phyloP scores from a whole-genome alignment of 2,113 vertebrate genomes.

The Carlito syrichta region DNA sequence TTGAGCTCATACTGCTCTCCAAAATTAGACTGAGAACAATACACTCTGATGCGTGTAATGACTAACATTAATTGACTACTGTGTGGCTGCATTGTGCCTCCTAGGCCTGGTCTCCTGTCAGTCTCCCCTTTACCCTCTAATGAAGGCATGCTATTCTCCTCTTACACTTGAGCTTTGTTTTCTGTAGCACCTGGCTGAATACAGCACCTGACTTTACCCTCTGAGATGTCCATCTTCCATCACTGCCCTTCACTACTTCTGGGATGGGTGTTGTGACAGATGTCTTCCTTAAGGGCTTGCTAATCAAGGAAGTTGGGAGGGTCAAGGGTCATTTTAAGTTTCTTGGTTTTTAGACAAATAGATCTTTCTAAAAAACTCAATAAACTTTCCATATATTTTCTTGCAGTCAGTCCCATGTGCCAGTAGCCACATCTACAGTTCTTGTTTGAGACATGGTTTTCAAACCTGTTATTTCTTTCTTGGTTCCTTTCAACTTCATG shows the following conservation, averaged over 20 bases:
- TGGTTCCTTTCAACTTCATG: not conserved
- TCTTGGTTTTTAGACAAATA: not conserved
- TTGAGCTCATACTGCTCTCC: not conserved
- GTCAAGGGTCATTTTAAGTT: not conserved
- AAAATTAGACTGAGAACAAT: not conserved
- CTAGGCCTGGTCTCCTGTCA: no score
- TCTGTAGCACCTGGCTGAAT: not conserved
- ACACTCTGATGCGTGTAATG: not conserved
- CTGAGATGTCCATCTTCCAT: not conserved
- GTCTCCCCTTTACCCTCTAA: not conserved
- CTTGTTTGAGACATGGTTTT: not conserved
- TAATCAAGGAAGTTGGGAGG: not conserved
- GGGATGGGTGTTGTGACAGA: not conserved
- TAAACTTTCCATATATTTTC: not conserved
- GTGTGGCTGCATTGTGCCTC: no score
- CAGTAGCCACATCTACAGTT: not conserved
- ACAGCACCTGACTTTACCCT: not conserved
- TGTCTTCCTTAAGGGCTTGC: not conserved
- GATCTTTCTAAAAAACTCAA: not conserved
- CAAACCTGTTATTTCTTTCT: not conserved
- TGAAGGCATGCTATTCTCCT: not conserved
- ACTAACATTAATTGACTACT: not conserved
- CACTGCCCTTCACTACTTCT: not conserved
- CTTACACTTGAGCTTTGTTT: not conserved
- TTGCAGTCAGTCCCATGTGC: not conserved